Base-by-base conservation (phyloP, 2,797 vertebrate species). In the Pipistrellus kuhlii region DNA sequence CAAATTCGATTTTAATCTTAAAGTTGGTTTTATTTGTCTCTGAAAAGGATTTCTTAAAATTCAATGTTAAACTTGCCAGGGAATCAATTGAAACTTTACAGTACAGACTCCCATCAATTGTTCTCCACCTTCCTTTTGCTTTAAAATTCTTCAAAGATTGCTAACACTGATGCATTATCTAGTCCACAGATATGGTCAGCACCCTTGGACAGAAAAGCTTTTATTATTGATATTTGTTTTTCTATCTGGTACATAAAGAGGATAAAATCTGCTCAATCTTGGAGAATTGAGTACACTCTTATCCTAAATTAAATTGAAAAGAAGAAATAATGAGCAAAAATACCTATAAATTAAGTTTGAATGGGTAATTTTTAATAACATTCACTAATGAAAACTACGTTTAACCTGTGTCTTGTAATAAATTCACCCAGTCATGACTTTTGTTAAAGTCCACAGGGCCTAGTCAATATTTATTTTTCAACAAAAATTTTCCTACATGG, bases 221-320 rank as follows among this genome's bases (percentile, higher is more conserved):
- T 53, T 46, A 6, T 35, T 83, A 15, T 48, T 44, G 7, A 87
- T 83, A 6, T 59, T 66, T 83, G 41, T 80, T 83, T 83, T 68
- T 41, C 51, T 73, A 38, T 48, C 3, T 69, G 44, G 5, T 41
- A 25, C n/a, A 68, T 72, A 71, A 46, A 27, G 46, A 92, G 6
- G 13, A 90, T 15, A 75, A 85, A 92, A 59, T 32, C 41, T 82
- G 3, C 32, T 86, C 66, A 85, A 12, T 12, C 13, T 93, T 82
- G 17, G 9, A 66, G 66, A 92, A 41, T 44, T 66, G 27, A 92
- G 73, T 64, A 57, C 1, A 64, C 5, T 27, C 25, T n/a, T 84
- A 32, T 73, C 27, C 57, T 73, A 83, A 84, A 93, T 66, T 82
- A 88, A 88, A 72, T 46, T 75, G 17, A 89, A 94, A 94, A 32